These are phyloP conservation scores for Parambassis ranga DNA, from an alignment of 2,797 vertebrate species.

Conservation along the genomic window DNA sequence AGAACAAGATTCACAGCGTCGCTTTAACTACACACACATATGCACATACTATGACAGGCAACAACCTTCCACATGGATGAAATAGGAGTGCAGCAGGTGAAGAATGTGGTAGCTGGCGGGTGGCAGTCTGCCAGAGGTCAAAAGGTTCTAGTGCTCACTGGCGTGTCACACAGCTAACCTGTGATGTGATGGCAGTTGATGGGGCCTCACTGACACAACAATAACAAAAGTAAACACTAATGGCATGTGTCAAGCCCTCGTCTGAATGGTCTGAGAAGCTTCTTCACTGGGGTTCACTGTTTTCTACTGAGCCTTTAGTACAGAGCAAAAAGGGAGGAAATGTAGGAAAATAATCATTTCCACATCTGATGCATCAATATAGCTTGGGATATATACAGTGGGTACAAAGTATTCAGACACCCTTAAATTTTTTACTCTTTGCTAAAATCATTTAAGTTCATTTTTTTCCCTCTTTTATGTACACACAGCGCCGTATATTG, in stretches of 20 bases:
- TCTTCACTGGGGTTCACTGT: not conserved
- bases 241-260: slow-evolving; percentile 56
- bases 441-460: too few relatives aligned
- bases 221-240: slow-evolving; percentile 31
- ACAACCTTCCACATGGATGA: slow-evolving; percentile 19
- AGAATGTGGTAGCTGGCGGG: slow-evolving; percentile 22
- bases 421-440: too few relatives aligned
- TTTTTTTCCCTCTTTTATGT: too few relatives aligned
- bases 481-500: too few relatives aligned
- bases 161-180: slow-evolving; percentile 43
- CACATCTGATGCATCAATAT: too few relatives aligned
- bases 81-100: slow-evolving; percentile 30
- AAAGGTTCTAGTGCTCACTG: slow-evolving; percentile 35
- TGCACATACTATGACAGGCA: not conserved
- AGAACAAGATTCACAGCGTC: not conserved
- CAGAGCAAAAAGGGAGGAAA: not conserved
- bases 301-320: not conserved
- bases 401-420: too few relatives aligned
- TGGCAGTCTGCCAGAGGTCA: slow-evolving; percentile 43
- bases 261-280: slow-evolving; percentile 10
- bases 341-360: too few relatives aligned
- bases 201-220: slow-evolving; percentile 35
- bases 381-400: too few relatives aligned
- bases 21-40: not conserved
- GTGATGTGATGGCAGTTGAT: slow-evolving; percentile 42